Evolutionary conservation across 1,140 invertebrate genomes (phyloP).

Genomic region (Aphelenchoides fujianensis): DNA sequence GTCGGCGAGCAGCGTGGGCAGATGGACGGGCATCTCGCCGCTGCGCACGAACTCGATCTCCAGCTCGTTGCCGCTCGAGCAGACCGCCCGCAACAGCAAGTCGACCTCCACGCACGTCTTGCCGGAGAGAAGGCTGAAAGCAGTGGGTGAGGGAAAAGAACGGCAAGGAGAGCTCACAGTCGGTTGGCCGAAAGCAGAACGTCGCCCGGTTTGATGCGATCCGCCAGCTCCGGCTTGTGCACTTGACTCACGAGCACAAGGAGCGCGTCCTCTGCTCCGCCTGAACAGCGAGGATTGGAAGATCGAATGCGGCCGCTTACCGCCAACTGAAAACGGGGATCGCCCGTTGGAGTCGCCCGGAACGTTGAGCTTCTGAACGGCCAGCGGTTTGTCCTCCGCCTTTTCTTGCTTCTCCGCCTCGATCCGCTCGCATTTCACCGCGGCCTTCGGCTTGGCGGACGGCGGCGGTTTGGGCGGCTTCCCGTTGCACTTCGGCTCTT

Average conservation of each 20-base stretch:
- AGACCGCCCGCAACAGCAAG: background rate
- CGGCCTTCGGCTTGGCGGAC: background rate
- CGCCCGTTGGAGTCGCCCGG: background rate
- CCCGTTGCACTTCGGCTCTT: background rate
- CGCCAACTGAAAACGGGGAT: background rate
- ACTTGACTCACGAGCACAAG: background rate
- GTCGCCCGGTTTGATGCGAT: background rate
- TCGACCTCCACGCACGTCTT: background rate
- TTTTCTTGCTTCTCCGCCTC: background rate
- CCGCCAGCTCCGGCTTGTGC: background rate
- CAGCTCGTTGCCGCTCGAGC: background rate
- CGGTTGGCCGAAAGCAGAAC: conserved; percentile 1
- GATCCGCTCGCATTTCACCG: too few relatives aligned
- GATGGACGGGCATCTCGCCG: background rate
- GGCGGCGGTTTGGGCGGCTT: background rate
- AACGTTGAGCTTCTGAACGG: background rate
- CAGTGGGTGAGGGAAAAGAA: background rate
- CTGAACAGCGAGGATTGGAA: too few relatives aligned
- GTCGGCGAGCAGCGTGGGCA: conserved; percentile 14
- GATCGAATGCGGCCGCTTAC: too few relatives aligned
- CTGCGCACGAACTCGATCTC: background rate
- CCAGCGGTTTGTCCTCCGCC: background rate
- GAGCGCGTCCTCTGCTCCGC: background rate
- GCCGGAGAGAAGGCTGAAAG: conserved; percentile 4
- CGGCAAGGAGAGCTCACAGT: background rate